Evolutionary conservation across 2,888 invertebrate genomes (phyloP), one percentile per base, ranked within the genome.

Genomic region (Tenthredo notha): DNA sequence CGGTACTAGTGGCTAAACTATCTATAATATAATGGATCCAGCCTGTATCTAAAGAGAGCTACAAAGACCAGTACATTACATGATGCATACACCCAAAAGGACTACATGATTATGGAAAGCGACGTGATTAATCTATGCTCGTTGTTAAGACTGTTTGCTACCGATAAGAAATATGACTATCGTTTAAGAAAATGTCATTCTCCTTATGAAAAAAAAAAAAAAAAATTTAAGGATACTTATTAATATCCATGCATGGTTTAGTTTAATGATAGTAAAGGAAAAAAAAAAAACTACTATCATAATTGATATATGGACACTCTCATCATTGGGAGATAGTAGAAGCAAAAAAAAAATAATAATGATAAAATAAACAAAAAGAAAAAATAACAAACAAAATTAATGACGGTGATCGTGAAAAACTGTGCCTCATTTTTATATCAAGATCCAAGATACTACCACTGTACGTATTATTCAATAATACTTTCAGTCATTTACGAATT

Each of bases 1-100:
- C 94, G 96, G 96, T 94, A 95, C 96, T 91, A 93, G 93, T 92
- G 94, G 93, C 92, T 94, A 94, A 91, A 87, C 86, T 87, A 88
- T 86, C 61, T 78, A 50, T 82, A 82, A 85, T 65, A 65, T 78
- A 58, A 70, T 61, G 58, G 80, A 84, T 37, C 40, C 47, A 84
- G 74, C 83, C 83, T 89, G 90, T 90, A 90, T 90, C 88, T 89
- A 89, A 89, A 89, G 90, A 90, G 89, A 91, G 90, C 91, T 90
- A 89, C 89, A 87, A 91, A 91, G 91, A 92, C 89, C 92, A 82
- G 80, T 87, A 87, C 88, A 86, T 88, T 91, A 92, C 91, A 92
- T 92, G 92, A 93, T 92, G 92, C 91, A 92, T 91, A 92, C 91
- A 91, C 90, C 90, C 90, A 75, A 89, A 91, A 92, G 91, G 92